Conservation (phyloP, 64 coral and sea anemone species). For the Catalaphyllia jardinei region DNA sequence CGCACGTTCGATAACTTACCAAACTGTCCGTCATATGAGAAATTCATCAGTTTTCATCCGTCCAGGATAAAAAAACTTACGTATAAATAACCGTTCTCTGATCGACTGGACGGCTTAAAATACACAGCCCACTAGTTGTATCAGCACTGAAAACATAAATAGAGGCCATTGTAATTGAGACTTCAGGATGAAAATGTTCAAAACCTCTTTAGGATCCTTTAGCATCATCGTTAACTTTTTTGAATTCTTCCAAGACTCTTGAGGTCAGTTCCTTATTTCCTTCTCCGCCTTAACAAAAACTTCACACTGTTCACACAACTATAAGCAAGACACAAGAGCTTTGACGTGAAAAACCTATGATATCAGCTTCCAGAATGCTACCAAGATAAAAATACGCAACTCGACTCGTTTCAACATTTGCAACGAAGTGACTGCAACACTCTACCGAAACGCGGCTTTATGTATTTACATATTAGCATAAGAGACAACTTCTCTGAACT, state of each 20-base stretch:
- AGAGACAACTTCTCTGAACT: not conserved
- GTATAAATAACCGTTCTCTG: not conserved
- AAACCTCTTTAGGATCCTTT: not conserved
- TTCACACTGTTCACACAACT: not conserved
- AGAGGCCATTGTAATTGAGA: not conserved
- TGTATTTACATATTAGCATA: not conserved
- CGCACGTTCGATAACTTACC: not conserved
- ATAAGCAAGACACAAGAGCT: not conserved
- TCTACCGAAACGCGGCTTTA: not conserved
- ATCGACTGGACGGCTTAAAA: not conserved
- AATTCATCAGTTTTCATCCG: not conserved
- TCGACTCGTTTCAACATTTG: not conserved
- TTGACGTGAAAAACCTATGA: not conserved
- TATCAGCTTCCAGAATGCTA: not conserved
- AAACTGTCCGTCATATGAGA: not conserved
- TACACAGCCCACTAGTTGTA: not conserved
- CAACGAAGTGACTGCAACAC: not conserved
- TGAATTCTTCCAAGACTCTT: not conserved
- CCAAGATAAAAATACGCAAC: not conserved
- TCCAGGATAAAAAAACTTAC: not conserved
- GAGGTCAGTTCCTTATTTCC: not conserved
- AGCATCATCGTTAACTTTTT: not conserved
- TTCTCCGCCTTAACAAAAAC: not conserved
- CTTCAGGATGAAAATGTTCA: not conserved
- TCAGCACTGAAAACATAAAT: not conserved